Evolutionary conservation across 2,797 vertebrate species (phyloP), one percentile per base, ranked within the genome.

Genomic region (Rhinophrynus dorsalis): DNA sequence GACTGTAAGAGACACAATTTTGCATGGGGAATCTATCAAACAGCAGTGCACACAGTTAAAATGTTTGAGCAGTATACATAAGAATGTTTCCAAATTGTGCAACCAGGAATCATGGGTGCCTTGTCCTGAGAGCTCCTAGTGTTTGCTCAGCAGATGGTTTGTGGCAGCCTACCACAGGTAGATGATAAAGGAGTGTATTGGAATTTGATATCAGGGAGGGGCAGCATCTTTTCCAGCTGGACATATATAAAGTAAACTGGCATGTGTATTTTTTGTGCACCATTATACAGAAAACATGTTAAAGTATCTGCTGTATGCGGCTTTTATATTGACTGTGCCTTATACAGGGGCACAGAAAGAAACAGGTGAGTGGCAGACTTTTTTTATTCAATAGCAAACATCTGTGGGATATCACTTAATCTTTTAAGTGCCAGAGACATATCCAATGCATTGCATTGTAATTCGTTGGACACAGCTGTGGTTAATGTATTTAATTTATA

Each of bases 311-410:
- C 26, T 60, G 5, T 27, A 13, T 13, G n/a, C 45, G 57, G n/a
- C 5, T 4, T 45, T 50, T 9, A 37, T 70, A 6, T 21, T 70
- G 29, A 45, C 29, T 52, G 37, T 44, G 12, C 13, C n/a, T 3
- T 2, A 9, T 17, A 38, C 23, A 13, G 3, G 6, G 26, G 48
- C 37, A 11, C 57, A 54, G 20, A 27, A 32, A 23, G 27, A 45
- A 7, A 5, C 12, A 12, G 48, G 67, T 70, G 37, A 62, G 58
- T 51, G n/a, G n/a, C n/a, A n/a, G n/a, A n/a, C n/a, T n/a, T n/a
- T n/a, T n/a, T 13, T 12, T 13, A 29, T 7, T 12, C 8, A 45
- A 1, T n/a, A 13, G 40, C 10, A 12, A 17, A 12, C 12, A 44
- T 5, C n/a, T 21, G 21, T 24, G 2, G 20, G 5, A 23, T 13